Conservation (phyloP, 1,140 invertebrate genomes). For the Contarinia nasturtii region DNA sequence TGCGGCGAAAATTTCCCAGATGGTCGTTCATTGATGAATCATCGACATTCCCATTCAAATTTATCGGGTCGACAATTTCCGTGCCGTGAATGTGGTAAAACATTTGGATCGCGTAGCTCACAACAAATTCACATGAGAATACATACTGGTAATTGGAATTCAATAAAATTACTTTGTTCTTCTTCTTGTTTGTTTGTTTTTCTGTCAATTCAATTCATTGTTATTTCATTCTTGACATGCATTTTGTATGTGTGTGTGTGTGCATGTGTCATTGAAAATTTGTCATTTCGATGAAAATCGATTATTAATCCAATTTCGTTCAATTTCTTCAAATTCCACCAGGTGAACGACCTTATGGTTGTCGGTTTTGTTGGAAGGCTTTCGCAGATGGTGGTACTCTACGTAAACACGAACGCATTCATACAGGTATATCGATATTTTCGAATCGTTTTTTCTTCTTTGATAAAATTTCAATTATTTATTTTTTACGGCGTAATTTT, state of each 20-base stretch:
- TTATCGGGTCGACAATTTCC: conserved; percentile 48
- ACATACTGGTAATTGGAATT: conserved; percentile 46
- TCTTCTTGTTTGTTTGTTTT: background rate
- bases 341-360: conserved; percentile 62
- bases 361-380: conserved; percentile 94
- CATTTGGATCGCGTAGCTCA: conserved; percentile 73
- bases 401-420: conserved; percentile 92
- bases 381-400: conserved; percentile 96
- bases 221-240: background rate
- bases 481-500: no score
- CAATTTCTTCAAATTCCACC: no score
- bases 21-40: conserved; percentile 44
- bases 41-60: conserved; percentile 42
- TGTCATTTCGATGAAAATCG: no score
- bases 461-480: no score
- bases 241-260: no score
- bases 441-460: no score
- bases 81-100: conserved; percentile 68
- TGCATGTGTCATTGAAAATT: no score
- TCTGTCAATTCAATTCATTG: background rate
- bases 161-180: background rate
- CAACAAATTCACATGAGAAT: conserved; percentile 81
- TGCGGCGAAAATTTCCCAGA: conserved; percentile 53
- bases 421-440: conserved; percentile 50
- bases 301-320: no score